Percentiles rank a stretch among this genome's conserved stretches.
Evolutionary conservation across 1,140 invertebrate genomes (phyloP).

Genomic region (Dinothrombium tinctorium): DNA sequence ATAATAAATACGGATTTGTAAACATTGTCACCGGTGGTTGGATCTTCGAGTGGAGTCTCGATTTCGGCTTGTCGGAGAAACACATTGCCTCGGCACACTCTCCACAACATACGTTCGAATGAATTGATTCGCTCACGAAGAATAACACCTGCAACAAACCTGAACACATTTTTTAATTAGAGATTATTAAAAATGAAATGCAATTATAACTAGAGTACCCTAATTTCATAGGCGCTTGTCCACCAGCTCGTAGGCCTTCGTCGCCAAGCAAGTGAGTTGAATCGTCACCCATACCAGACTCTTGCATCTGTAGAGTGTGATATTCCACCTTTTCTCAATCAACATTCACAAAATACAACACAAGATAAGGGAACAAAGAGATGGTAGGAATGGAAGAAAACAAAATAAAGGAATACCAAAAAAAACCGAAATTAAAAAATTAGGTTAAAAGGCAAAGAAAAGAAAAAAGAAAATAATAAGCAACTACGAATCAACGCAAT

Average conservation of each 20-base stretch:
- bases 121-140: conserved; percentile 28
- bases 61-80: conserved; percentile 39
- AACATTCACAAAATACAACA: conserved; percentile 1
- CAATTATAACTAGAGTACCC: no score
- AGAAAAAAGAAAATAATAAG: conserved; percentile 19
- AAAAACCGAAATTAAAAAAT: no score
- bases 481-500: background rate
- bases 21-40: conserved; percentile 51
- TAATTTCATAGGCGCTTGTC: conserved; percentile 69
- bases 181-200: no score
- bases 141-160: conserved; percentile 32
- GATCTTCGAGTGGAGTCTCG: conserved; percentile 35
- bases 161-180: no score
- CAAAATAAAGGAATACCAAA: no score
- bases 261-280: conserved; percentile 77
- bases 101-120: conserved; percentile 35
- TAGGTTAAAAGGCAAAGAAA: no score
- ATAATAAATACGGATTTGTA: conserved; percentile 95
- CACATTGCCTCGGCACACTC: conserved; percentile 33
- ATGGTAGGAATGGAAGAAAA: no score
- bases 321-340: conserved; percentile 6
- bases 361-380: no score
- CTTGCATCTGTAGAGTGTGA: conserved; percentile 16
- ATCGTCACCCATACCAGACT: conserved; percentile 48
- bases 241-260: conserved; percentile 64